Evolutionary conservation across 2,113 vertebrate species (phyloP), one percentile per base, ranked within the genome.

Genomic region (Chiloscyllium plagiosum): DNA sequence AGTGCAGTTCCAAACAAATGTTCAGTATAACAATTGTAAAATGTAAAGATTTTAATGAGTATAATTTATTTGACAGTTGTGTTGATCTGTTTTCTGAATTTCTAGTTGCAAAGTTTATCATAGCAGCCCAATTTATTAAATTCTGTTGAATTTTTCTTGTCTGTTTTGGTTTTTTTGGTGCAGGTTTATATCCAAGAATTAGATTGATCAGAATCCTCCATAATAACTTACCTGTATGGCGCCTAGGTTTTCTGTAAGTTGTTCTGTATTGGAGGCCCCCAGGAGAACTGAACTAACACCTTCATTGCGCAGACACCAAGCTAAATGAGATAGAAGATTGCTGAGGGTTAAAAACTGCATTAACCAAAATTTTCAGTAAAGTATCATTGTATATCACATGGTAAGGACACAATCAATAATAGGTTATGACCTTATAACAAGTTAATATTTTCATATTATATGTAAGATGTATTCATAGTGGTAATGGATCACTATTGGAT

Each of bases 231-330:
- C 99, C 99, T 99, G 99, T 96, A 99, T 99, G 97, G 99, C 99
- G 96, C 99, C 99, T 0, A 99, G 98, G 97, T 99, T 99, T 97
- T 99, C 99, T 0, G 99, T 98, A 95, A 99, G 98, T 97, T 99
- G 99, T 95, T 99, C 98, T 0, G 99, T 98, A 97, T 98, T 99
- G 96, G 99, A 99, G 3, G 99, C 98, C 97, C 99, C 99, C 96
- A 99, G 97, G 0, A 99, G 98, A 68, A 99, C 99, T 0, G 99
- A 99, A 96, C 99, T 99, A 97, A 99, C 99, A 0, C 99, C 99
- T 96, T 99, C 99, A 0, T 99, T 99, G 96, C 99, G 98, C 96
- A 99, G 97, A 97, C 99, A 99, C 99, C 99, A 99, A 0, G 99
- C 99, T 99, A 97, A 29, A 96, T 90, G 93, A 96, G 0, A 96